A percentile compares a stretch with the other conserved stretches of the same genome.
Evolutionary conservation across 2,113 vertebrate species (phyloP).

Genomic region (Nansenia antarctica): DNA sequence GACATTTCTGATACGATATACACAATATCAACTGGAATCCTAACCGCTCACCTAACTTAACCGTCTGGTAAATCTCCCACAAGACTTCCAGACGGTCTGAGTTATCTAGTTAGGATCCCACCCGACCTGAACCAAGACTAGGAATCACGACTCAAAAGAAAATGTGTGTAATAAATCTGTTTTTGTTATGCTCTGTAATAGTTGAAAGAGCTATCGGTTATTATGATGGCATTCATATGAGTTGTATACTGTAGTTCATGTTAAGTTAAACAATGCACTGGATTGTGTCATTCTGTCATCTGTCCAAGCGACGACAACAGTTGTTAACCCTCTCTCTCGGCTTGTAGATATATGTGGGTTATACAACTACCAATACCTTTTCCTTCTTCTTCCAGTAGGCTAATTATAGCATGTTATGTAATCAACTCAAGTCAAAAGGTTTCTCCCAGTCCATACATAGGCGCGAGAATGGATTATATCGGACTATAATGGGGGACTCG

Average conservation of each 20-base stretch:
- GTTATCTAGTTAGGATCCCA: too few species aligned
- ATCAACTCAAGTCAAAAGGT: not conserved
- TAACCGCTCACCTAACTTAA: not conserved
- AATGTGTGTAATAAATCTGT: not conserved
- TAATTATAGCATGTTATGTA: not conserved
- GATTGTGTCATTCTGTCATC: too few species aligned
- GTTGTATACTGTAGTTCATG: not conserved
- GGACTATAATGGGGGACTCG: not conserved
- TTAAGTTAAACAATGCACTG: constrained; percentile 47
- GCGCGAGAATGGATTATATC: not conserved
- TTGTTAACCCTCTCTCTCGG: not conserved
- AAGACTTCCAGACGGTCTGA: too few species aligned
- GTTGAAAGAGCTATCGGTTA: not conserved
- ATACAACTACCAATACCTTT: not conserved
- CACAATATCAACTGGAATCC: not conserved
- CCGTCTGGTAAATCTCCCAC: too few species aligned
- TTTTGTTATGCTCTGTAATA: constrained; percentile 7
- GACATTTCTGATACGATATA: not conserved
- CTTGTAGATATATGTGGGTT: not conserved
- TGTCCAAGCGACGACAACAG: not conserved
- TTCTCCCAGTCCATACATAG: not conserved
- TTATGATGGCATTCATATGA: not conserved
- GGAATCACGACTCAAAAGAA: constrained; percentile 5
- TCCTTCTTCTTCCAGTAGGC: not conserved
- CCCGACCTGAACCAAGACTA: too few species aligned